Conservation (phyloP, 1,140 invertebrate genomes). For the Drosophila pseudoananassae region DNA sequence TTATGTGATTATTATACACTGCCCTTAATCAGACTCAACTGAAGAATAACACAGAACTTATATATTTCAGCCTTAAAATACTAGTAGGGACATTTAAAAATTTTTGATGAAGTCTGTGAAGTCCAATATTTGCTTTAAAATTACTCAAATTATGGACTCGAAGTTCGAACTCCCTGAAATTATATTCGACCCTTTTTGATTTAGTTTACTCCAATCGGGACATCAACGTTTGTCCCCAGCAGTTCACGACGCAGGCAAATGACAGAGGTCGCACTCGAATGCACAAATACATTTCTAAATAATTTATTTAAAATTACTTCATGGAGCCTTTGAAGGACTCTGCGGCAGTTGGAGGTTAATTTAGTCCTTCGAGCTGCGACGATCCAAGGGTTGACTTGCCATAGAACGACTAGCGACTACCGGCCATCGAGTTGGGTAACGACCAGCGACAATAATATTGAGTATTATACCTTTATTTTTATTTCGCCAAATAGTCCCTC, state of each 20-base stretch:
- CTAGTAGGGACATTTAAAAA: not conserved
- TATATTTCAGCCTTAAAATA: too few relatives aligned
- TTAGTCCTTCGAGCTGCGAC: slow-evolving; percentile 47
- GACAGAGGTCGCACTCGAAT: slow-evolving; percentile 68
- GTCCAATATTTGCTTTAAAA: not conserved
- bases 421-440: slow-evolving; percentile 1
- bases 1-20: slow-evolving; percentile 47
- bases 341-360: slow-evolving; percentile 74
- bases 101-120: not conserved
- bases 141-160: not conserved
- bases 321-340: slow-evolving; percentile 48
- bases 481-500: slow-evolving; percentile 76
- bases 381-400: slow-evolving; percentile 32
- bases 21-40: not conserved
- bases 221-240: not conserved
- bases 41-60: not conserved
- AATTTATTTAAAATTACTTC: slow-evolving; percentile 80
- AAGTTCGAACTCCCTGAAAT: not conserved
- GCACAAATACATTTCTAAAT: slow-evolving; percentile 78
- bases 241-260: slow-evolving; percentile 6
- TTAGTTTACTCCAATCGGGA: not conserved
- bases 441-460: slow-evolving; percentile 71
- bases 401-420: not conserved
- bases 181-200: not conserved
- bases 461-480: slow-evolving; percentile 81